phyloP scores from a whole-genome alignment of 2,797 vertebrate species.

The Sebastes kiyomatsui region DNA sequence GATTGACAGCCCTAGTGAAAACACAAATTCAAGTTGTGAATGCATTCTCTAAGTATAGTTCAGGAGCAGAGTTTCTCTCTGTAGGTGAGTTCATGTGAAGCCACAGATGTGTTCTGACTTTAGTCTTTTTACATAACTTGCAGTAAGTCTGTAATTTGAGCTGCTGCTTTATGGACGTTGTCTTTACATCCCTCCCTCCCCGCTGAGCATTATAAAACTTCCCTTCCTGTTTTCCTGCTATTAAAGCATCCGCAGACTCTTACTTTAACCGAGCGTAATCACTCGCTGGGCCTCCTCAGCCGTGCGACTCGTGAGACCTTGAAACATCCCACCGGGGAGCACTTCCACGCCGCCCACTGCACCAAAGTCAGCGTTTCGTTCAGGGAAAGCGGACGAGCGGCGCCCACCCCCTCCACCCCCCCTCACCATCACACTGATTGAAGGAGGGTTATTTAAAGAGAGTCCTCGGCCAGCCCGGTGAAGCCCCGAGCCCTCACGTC shows the following conservation, averaged over 20 bases:
- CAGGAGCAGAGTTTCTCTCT: not conserved
- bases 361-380: constrained; percentile 42
- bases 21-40: not conserved
- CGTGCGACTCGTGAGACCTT: not conserved
- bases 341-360: not conserved
- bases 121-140: not conserved
- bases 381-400: not conserved
- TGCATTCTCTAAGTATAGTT: not conserved
- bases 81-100: not conserved
- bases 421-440: not conserved
- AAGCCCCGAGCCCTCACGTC: constrained; percentile 21
- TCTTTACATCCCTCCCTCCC: not conserved
- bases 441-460: constrained; percentile 41
- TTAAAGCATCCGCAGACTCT: constrained; percentile 17
- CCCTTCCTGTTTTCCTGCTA: constrained; percentile 23
- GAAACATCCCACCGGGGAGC: not conserved
- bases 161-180: constrained; percentile 1
- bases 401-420: not conserved
- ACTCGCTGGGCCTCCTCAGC: not conserved
- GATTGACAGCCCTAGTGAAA: not conserved
- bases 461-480: not conserved
- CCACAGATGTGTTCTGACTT: not conserved
- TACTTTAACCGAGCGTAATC: not conserved
- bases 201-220: constrained; percentile 9
- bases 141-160: not conserved